Percentiles rank a stretch among this genome's conserved stretches.
Evolutionary conservation across 2,888 invertebrate genomes (phyloP).

Genomic region (Conchocele bisecta): DNA sequence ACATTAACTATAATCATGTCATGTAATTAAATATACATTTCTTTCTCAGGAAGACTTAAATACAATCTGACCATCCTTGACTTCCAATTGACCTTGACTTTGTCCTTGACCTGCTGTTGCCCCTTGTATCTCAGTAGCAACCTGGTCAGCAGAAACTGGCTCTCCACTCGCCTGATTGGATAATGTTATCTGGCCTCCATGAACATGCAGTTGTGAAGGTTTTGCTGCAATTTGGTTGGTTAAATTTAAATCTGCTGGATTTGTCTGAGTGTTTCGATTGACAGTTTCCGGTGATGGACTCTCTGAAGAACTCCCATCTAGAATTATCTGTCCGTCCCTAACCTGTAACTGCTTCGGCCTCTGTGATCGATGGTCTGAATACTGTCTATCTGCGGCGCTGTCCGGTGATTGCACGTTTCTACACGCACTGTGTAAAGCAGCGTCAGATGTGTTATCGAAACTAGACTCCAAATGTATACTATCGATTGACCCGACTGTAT

Average conservation of each 20-base stretch:
- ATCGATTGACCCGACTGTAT: no score
- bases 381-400: neutral
- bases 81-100: conserved; percentile 62
- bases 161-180: conserved; percentile 18
- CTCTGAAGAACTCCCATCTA: conserved; percentile 42
- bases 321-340: conserved; percentile 58
- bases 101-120: conserved; percentile 55
- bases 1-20: no score
- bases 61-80: conserved; percentile 66
- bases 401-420: conserved; percentile 13
- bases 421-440: conserved; percentile 5
- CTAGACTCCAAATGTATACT: neutral
- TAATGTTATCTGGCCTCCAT: conserved; percentile 56
- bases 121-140: conserved; percentile 14
- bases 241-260: conserved; percentile 31
- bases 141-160: conserved; percentile 7
- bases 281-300: conserved; percentile 47
- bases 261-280: conserved; percentile 50
- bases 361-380: conserved; percentile 16
- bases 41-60: conserved; percentile 45
- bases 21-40: no score
- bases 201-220: conserved; percentile 54
- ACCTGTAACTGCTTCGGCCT: conserved; percentile 57
- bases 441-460: neutral
- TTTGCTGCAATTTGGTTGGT: conserved; percentile 12